Conservation (phyloP, 1,140 invertebrate species). For the Papilio glaucus region DNA sequence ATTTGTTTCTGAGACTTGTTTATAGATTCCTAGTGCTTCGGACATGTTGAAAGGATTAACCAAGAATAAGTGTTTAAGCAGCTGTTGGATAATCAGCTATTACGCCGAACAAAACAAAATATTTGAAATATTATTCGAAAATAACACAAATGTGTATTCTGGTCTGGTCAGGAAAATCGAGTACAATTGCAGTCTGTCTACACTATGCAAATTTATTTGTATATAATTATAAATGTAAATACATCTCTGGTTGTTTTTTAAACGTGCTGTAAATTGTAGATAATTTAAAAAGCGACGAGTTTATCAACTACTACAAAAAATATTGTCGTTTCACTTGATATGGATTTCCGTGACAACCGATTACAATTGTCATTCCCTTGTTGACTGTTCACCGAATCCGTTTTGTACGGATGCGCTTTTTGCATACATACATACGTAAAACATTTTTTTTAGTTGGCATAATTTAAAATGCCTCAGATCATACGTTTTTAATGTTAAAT, state of each 20-base stretch:
- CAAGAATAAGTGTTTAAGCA: too few species aligned
- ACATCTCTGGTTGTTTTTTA: not conserved
- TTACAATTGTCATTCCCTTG: slow-evolving; percentile 25
- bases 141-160: too few species aligned
- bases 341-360: slow-evolving; percentile 24
- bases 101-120: too few species aligned
- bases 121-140: too few species aligned
- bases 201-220: not conserved
- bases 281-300: slow-evolving; percentile 18
- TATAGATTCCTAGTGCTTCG: too few species aligned
- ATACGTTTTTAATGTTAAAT: not conserved
- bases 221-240: slow-evolving; percentile 11
- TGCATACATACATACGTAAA: not conserved
- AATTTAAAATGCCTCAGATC: not conserved
- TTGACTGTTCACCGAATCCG: slow-evolving; percentile 20
- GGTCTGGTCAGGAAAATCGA: too few species aligned
- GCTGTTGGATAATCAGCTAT: too few species aligned
- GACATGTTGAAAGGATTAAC: too few species aligned
- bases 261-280: not conserved
- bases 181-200: not conserved
- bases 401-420: slow-evolving; percentile 22
- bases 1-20: too few species aligned
- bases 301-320: slow-evolving; percentile 18
- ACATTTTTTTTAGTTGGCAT: not conserved
- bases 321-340: slow-evolving; percentile 28